phyloP scores from a whole-genome alignment of 2,797 vertebrate genomes.

The Acanthopagrus latus region DNA sequence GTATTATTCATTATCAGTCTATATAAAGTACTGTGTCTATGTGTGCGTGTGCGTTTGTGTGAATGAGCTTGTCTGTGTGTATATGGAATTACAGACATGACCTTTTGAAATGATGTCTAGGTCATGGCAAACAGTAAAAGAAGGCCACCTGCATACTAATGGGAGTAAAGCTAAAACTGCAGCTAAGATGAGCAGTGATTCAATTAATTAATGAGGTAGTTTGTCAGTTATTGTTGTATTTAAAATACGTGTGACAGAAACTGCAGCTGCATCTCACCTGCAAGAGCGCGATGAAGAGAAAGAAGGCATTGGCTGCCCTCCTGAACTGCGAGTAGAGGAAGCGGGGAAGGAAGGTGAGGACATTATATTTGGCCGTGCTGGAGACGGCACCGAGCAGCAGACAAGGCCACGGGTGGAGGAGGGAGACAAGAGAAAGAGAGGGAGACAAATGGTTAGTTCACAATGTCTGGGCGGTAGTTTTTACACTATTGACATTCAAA shows the following conservation, averaged over 20 bases:
- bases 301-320: conserved; percentile 99
- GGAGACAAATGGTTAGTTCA: conserved; percentile 47
- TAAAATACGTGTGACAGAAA: conserved; percentile 8
- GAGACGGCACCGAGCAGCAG: conserved; percentile 63
- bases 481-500: neutral
- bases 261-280: conserved; percentile 89
- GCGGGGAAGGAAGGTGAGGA: conserved; percentile 97
- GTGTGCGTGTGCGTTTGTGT: conserved; percentile 10
- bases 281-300: conserved; percentile 98
- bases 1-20: conserved; percentile 73
- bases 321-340: conserved; percentile 99
- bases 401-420: neutral
- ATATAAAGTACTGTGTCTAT: conserved; percentile 38
- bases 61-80: conserved; percentile 13
- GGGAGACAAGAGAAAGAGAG: conserved; percentile 50
- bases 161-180: conserved; percentile 7
- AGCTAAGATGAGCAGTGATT: conserved; percentile 17
- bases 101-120: conserved; percentile 53
- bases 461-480: conserved; percentile 1
- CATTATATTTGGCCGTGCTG: conserved; percentile 99
- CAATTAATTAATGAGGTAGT: neutral
- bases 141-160: conserved; percentile 1
- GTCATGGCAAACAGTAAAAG: conserved; percentile 38
- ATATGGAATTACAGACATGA: conserved; percentile 72
- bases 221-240: neutral